These are phyloP conservation scores for Pagrus major DNA, from an alignment of 2,113 vertebrate genomes.

Conservation along the genomic window DNA sequence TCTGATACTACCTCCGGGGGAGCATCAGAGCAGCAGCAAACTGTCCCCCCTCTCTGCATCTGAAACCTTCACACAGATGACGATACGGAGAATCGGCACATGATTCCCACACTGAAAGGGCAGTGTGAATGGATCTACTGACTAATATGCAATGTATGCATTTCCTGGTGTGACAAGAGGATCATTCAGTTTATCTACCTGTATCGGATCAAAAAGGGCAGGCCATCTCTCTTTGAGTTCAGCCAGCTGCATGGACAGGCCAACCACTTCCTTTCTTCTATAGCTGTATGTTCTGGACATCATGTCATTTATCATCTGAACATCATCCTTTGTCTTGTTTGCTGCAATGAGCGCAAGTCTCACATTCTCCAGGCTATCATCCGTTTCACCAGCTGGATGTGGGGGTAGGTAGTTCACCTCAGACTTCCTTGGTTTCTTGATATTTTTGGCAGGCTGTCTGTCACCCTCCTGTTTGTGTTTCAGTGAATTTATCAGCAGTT, in stretches of 20 bases:
- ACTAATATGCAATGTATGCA: too few relatives aligned
- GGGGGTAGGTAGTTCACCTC: conserved; percentile 44
- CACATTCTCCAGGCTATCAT: not conserved
- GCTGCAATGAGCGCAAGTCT: conserved; percentile 3
- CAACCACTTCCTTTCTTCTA: not conserved
- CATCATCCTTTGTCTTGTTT: not conserved
- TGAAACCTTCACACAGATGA: too few relatives aligned
- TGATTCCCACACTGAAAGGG: too few relatives aligned
- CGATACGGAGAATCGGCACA: too few relatives aligned
- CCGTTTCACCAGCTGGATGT: not conserved
- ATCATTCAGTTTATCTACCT: too few relatives aligned
- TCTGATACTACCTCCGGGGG: too few relatives aligned
- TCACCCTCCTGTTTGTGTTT: conserved; percentile 35
- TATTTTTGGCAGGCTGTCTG: conserved; percentile 33
- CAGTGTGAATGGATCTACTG: too few relatives aligned
- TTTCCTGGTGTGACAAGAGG: too few relatives aligned
- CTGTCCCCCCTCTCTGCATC: too few relatives aligned
- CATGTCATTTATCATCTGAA: not conserved
- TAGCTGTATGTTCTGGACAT: not conserved
- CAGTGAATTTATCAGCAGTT: conserved; percentile 45
- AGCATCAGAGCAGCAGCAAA: too few relatives aligned
- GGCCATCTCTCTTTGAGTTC: not conserved
- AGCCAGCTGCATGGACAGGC: not conserved
- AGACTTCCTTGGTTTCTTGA: conserved; percentile 41
- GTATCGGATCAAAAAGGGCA: not conserved